These are phyloP conservation scores for Agriopis marginaria DNA, from an alignment of 2,888 invertebrate species.

Conservation along the genomic window DNA sequence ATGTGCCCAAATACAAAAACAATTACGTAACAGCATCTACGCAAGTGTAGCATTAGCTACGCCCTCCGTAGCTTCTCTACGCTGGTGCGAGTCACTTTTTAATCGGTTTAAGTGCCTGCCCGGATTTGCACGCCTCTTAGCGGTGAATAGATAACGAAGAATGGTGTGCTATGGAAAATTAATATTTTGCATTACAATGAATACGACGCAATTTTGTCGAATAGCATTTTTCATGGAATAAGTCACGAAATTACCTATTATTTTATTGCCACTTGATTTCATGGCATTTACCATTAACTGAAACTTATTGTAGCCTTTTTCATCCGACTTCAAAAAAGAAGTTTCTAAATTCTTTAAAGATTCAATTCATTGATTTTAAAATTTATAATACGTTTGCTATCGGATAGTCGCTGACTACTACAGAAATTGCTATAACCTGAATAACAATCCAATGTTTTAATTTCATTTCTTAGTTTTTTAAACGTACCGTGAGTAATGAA, in stretches of 20 bases:
- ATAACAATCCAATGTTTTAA: too few relatives aligned
- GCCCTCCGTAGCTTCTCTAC: constrained; percentile 59
- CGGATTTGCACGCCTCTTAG: constrained; percentile 76
- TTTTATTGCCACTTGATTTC: neutral
- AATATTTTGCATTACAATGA: constrained; percentile 41
- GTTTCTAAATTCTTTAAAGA: too few relatives aligned
- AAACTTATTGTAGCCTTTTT: too few relatives aligned
- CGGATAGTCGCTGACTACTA: too few relatives aligned
- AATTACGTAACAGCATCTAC: constrained; percentile 29
- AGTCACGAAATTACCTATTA: neutral
- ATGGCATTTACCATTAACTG: neutral
- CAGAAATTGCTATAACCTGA: too few relatives aligned
- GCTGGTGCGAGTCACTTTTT: constrained; percentile 67
- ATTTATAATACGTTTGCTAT: too few relatives aligned
- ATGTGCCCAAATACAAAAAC: constrained; percentile 24
- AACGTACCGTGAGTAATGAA: too few relatives aligned
- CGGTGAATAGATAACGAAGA: constrained; percentile 71
- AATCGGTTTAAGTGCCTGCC: constrained; percentile 82
- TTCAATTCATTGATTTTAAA: too few relatives aligned
- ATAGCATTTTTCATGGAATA: neutral
- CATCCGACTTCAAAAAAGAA: too few relatives aligned
- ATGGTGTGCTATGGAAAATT: constrained; percentile 46
- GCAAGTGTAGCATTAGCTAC: constrained; percentile 40
- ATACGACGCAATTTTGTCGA: constrained; percentile 25
- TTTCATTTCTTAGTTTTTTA: too few relatives aligned